Base-by-base conservation (phyloP, 2,888 invertebrate genomes). In the Stegophylla sp. region DNA sequence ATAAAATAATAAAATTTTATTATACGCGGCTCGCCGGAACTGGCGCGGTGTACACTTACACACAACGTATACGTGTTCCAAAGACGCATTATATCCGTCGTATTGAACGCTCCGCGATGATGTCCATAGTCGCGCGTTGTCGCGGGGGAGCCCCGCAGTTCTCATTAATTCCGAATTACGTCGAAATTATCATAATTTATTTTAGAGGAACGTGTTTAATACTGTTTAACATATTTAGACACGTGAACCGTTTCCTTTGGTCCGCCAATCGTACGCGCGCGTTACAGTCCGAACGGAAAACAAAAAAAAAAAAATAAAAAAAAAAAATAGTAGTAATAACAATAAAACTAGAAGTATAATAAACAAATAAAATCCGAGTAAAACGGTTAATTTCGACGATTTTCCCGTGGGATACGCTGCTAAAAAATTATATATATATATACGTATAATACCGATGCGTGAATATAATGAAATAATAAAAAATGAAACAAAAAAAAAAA, bases 141-240 rank as follows among this genome's bases (percentile, higher is more conserved):
- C 56, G 20, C 56, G 56, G 56, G n/a, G n/a, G n/a, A 53, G 53
- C 53, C n/a, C 56, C 3, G 12, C 20, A 56, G 56, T 20, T 56
- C 56, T 56, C 56, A 56, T 56, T 56, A 23, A 56, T 56, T 56
- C 56, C 20, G 56, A 56, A 56, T 56, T 56, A 56, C 56, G 12
- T 56, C 56, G 56, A 20, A 56, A 56, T 56, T 56, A 56, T 20
- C 56, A 56, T 56, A 56, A 56, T 56, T 56, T 20, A 56, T 56
- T 56, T 5, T 10, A 20, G 20, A 17, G 12, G 23, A 15, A 1
- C 48, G 48, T 48, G 48, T 34, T 13, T 48, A 51, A 20, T 53
- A 53, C 20, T n/a, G 53, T 53, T 53, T 53, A n/a, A 53, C 53
- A 23, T 23, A 56, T 56, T 56, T 23, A 20, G 56, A 56, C 56